Percentiles rank a stretch among this genome's conserved stretches.
These are phyloP conservation scores for Pocota personata DNA, from an alignment of 2,888 invertebrate genomes.

Conservation along the genomic window DNA sequence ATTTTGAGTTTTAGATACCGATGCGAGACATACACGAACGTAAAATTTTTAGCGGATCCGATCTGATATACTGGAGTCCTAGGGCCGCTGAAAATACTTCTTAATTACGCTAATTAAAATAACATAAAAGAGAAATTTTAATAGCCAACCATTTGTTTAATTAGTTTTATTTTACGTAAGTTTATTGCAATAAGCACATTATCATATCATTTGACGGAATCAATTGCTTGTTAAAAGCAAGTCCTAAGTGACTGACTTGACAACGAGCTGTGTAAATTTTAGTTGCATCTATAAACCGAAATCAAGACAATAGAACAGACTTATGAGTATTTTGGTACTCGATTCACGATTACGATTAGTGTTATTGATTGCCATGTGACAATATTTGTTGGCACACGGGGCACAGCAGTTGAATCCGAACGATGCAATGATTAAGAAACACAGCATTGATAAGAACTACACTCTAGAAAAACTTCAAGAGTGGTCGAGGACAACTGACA, in stretches of 20 bases:
- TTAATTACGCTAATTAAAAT: slow-evolving; percentile 18
- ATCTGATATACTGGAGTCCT: neutral
- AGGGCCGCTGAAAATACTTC: slow-evolving; percentile 2
- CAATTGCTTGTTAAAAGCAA: neutral
- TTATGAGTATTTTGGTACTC: no score
- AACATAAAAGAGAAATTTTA: slow-evolving; percentile 5
- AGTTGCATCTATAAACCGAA: no score
- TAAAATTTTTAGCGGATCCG: neutral
- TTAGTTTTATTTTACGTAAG: slow-evolving; percentile 10
- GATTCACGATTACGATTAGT: no score
- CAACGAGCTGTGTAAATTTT: neutral
- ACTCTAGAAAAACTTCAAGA: no score
- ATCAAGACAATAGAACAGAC: no score
- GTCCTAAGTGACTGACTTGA: neutral
- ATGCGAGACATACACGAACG: neutral
- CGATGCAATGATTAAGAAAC: no score
- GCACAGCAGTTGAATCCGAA: no score
- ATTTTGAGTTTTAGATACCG: neutral
- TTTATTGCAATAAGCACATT: slow-evolving; percentile 9
- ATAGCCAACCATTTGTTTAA: slow-evolving; percentile 7
- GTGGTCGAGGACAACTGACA: no score
- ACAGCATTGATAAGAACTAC: no score
- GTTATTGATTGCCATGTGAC: no score
- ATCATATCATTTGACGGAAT: slow-evolving; percentile 1
- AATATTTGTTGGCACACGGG: no score